phyloP scores from a whole-genome alignment of 2,888 invertebrate genomes.

The Plebejus argus region DNA sequence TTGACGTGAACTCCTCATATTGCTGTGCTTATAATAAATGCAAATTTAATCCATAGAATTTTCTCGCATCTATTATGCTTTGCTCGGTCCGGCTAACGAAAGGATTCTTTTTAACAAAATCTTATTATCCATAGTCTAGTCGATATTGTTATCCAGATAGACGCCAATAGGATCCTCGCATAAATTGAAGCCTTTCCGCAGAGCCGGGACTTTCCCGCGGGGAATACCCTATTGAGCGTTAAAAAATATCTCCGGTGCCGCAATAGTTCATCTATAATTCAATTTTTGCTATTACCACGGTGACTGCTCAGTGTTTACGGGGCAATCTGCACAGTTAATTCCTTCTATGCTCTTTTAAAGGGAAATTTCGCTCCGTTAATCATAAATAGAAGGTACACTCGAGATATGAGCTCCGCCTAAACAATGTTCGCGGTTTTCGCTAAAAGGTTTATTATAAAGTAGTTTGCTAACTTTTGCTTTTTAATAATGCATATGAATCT shows the following conservation, averaged over 20 bases:
- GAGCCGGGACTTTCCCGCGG: conserved; percentile 71
- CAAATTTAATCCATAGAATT: conserved; percentile 29
- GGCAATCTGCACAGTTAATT: conserved; percentile 63
- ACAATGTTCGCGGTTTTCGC: conserved; percentile 27
- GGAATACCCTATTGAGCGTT: conserved; percentile 54
- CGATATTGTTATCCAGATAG: conserved; percentile 68
- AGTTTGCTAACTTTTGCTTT: conserved; percentile 24
- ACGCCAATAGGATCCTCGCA: conserved; percentile 66
- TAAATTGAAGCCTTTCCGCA: conserved; percentile 74
- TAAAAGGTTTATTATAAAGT: conserved; percentile 31
- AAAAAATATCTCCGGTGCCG: conserved; percentile 60
- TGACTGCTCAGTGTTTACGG: conserved; percentile 56
- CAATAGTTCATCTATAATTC: conserved; percentile 70
- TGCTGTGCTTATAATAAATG: conserved; percentile 27
- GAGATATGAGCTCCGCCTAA: conserved; percentile 37
- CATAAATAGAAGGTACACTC: conserved; percentile 31
- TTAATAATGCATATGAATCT: conserved; percentile 11
- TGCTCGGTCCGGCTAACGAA: conserved; percentile 8
- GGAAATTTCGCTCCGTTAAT: conserved; percentile 26
- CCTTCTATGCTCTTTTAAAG: conserved; percentile 37
- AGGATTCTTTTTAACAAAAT: conserved; percentile 45
- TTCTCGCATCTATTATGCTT: conserved; percentile 28
- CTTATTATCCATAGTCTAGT: conserved; percentile 50
- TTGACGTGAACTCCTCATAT: conserved; percentile 22
- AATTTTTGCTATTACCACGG: conserved; percentile 61